Percentiles rank a stretch among this genome's conserved stretches.
These are phyloP conservation scores for Catostomus latipinnis DNA, from an alignment of 2,797 vertebrate species.

Conservation along the genomic window DNA sequence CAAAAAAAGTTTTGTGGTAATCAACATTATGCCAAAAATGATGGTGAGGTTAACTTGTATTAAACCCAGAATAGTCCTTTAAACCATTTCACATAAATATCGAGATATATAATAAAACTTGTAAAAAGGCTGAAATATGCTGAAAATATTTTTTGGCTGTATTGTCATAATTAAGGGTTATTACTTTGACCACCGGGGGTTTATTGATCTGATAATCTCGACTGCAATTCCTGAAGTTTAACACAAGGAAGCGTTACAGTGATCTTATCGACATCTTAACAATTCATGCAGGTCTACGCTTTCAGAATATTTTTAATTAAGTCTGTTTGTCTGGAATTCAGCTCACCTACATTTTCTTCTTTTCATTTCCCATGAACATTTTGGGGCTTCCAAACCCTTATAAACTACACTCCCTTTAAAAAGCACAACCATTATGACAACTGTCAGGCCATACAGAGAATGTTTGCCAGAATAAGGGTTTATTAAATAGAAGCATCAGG, in stretches of 20 bases:
- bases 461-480: slow-evolving; percentile 7
- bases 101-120: too few species aligned
- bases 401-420: background rate
- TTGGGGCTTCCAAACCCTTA: too few species aligned
- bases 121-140: too few species aligned
- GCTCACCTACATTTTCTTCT: background rate
- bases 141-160: too few species aligned
- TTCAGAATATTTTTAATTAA: background rate
- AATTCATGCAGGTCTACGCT: background rate
- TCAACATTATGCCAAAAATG: too few species aligned
- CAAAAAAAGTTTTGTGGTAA: too few species aligned
- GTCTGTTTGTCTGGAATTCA: background rate
- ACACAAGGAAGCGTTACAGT: slow-evolving; percentile 67
- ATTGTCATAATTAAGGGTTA: slow-evolving; percentile 7
- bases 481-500: slow-evolving; percentile 25
- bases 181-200: slow-evolving; percentile 18
- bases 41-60: too few species aligned
- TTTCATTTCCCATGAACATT: too few species aligned
- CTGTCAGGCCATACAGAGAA: slow-evolving; percentile 49
- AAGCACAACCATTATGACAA: slow-evolving; percentile 24
- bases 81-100: too few species aligned
- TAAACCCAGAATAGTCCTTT: too few species aligned
- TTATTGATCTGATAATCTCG: slow-evolving; percentile 25
- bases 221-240: slow-evolving; percentile 7
- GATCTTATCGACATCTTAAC: slow-evolving; percentile 28